Base-by-base conservation (phyloP, 2,113 vertebrate species). In the Psittacara wagleri region DNA sequence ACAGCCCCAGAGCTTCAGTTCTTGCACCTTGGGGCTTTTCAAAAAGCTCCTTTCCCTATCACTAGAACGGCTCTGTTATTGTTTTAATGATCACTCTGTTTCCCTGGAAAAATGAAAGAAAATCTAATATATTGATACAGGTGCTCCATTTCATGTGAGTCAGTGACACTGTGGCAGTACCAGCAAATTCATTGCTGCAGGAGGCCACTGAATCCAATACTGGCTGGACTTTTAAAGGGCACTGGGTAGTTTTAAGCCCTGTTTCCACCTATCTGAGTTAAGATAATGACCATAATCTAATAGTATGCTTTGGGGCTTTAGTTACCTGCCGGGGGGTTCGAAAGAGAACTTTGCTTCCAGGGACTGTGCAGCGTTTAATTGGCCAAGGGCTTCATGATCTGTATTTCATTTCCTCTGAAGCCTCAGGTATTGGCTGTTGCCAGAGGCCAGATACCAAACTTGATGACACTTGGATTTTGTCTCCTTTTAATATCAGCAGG, bases 221-320 rank as follows among this genome's bases (percentile, higher is more conserved):
- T 62, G 37, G 6, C 78, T 57, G 31, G 63, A 29, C 54, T 94
- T 86, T 49, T 77, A 83, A 68, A 78, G 54, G 82, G 43, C 66
- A 79, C 43, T 67, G 52, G 86, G 49, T 68, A 78, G 49, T 85
- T 93, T 96, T 68, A 94, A 83, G 44, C 44, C 90, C 68, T 81
- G 27, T 70, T 93, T 75, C 88, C 83, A 81, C 77, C 81, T 89
- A 80, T 86, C 88, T 72, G 83, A 62, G 82, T 95, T 92, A 93
- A 93, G 92, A 92, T 95, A 94, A 95, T 95, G 93, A 95, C 64
- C 43, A 41, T 92, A 92, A 95, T 92, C 88, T 83, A 91, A 93
- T 93, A 78, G 90, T 89, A 48, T 37, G 93, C 96, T 94, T 88
- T 82, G 62, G 94, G 92, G 90, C 74, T 93, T 88, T 78, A 90